A percentile compares a stretch with the other conserved stretches of the same genome.
These are phyloP conservation scores for Drosophila meridiana DNA, from an alignment of 2,888 invertebrate genomes.

Conservation along the genomic window DNA sequence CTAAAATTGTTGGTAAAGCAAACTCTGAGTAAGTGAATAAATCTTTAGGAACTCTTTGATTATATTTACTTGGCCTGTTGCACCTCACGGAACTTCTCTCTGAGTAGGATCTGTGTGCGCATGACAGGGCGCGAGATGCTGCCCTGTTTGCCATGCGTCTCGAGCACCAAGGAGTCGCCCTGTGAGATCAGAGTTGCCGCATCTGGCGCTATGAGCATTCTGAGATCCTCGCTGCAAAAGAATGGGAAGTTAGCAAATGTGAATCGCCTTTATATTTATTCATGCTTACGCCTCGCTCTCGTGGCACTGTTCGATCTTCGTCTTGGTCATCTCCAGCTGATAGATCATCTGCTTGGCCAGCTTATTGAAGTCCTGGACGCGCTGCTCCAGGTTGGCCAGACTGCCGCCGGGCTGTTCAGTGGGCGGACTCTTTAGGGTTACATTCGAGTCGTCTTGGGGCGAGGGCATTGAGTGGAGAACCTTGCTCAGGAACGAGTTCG, in stretches of 20 bases:
- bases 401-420: constrained; percentile 38
- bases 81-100: constrained; percentile 85
- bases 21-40: neutral
- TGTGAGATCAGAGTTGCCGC: constrained; percentile 91
- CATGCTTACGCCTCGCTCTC: constrained; percentile 82
- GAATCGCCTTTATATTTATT: neutral
- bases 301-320: constrained; percentile 81
- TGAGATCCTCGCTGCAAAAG: constrained; percentile 82
- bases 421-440: constrained; percentile 73
- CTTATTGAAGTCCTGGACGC: constrained; percentile 84
- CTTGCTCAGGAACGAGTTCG: constrained; percentile 79
- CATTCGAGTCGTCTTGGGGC: constrained; percentile 78
- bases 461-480: constrained; percentile 77
- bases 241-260: neutral
- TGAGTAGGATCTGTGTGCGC: constrained; percentile 83
- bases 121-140: constrained; percentile 84
- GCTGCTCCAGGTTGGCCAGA: constrained; percentile 77
- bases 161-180: constrained; percentile 91
- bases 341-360: constrained; percentile 84
- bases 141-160: constrained; percentile 86
- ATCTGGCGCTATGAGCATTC: constrained; percentile 88
- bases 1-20: constrained; percentile 36
- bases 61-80: constrained; percentile 83
- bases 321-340: constrained; percentile 82
- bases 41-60: accelerated